phyloP scores from a whole-genome alignment of 2,113 vertebrate species.

The Onychostruthus taczanowskii region DNA sequence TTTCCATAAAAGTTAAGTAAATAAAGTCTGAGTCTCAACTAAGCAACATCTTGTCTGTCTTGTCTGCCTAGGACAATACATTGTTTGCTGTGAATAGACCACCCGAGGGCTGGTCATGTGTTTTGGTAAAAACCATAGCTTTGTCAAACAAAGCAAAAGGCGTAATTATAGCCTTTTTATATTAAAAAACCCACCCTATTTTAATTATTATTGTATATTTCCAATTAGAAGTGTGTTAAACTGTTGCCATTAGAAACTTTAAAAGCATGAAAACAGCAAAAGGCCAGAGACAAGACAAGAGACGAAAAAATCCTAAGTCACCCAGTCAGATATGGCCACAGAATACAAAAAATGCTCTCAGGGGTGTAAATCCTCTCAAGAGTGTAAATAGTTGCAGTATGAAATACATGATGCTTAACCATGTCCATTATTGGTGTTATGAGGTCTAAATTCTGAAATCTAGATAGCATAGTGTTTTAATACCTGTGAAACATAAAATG shows the following conservation, averaged over 20 bases:
- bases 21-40: constrained; percentile 31
- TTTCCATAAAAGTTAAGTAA: constrained; percentile 45
- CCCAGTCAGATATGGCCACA: neutral
- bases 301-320: neutral
- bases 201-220: constrained; percentile 43
- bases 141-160: constrained; percentile 53
- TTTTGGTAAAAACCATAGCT: constrained; percentile 59
- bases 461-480: neutral
- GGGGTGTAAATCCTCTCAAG: neutral
- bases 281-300: neutral
- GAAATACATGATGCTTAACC: neutral
- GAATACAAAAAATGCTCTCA: neutral
- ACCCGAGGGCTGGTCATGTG: constrained; percentile 65
- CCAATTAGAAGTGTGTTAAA: constrained; percentile 22
- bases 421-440: neutral
- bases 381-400: neutral
- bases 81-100: constrained; percentile 62
- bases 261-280: neutral
- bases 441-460: neutral
- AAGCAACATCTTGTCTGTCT: constrained; percentile 44
- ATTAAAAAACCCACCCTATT: neutral
- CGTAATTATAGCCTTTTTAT: constrained; percentile 46
- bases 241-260: constrained; percentile 7
- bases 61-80: constrained; percentile 46
- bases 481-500: neutral